These are phyloP conservation scores for Volucella inanis DNA, from an alignment of 2,888 invertebrate species.

Conservation along the genomic window DNA sequence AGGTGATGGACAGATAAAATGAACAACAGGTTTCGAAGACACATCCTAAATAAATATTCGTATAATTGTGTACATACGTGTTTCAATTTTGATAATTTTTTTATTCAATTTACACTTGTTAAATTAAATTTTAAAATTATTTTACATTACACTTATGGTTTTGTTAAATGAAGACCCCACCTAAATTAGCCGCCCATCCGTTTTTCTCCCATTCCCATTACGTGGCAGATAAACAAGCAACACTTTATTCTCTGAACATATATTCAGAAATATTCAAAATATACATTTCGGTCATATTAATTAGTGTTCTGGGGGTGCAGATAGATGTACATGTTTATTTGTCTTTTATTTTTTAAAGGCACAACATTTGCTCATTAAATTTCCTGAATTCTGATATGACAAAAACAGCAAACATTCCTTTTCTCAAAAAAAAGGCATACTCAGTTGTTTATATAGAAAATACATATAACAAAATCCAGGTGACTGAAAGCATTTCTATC, in stretches of 20 bases:
- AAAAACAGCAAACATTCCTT: constrained; percentile 21
- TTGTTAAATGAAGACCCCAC: not conserved
- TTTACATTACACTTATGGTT: not conserved
- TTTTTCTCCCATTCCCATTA: not conserved
- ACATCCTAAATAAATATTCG: not conserved
- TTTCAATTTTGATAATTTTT: not conserved
- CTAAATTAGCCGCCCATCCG: constrained; percentile 8
- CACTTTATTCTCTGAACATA: constrained; percentile 23
- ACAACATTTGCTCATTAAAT: constrained; percentile 16
- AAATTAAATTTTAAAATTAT: not conserved
- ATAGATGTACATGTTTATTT: not conserved
- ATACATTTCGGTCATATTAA: constrained; percentile 25
- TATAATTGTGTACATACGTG: no score
- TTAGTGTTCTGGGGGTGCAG: not conserved
- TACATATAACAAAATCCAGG: constrained; percentile 25
- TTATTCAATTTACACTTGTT: not conserved
- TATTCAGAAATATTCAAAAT: constrained; percentile 32
- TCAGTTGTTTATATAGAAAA: constrained; percentile 1
- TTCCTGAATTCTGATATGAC: not conserved
- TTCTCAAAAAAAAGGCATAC: constrained; percentile 6
- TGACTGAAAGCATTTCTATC: no score
- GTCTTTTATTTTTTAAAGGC: no score
- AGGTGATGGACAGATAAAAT: constrained; percentile 17
- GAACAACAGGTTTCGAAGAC: not conserved
- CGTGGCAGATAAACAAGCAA: constrained; percentile 22